Conservation (phyloP, 2,113 vertebrate genomes). For the Capreolus pygargus region DNA sequence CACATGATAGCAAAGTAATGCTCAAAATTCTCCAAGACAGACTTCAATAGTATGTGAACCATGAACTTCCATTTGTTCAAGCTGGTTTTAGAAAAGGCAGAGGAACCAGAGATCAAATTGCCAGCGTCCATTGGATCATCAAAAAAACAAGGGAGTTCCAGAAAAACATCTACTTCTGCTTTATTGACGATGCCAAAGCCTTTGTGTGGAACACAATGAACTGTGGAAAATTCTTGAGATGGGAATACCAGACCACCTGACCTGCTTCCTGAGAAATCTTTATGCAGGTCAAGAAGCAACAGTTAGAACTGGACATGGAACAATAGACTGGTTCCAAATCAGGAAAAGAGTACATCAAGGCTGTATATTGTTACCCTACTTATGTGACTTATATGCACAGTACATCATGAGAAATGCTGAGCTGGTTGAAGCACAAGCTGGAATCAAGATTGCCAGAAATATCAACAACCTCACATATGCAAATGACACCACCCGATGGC, state of each 20-base stretch:
- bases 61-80: background rate
- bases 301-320: background rate
- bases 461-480: background rate
- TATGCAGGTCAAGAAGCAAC: background rate
- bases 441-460: background rate
- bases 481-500: background rate
- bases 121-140: accelerated
- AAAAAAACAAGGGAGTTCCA: background rate
- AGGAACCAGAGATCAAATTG: background rate
- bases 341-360: background rate
- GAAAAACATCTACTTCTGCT: background rate
- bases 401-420: background rate
- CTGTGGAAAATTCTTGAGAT: background rate
- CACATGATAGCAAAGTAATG: background rate
- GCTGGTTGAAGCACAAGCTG: background rate
- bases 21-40: background rate
- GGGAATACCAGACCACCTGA: background rate
- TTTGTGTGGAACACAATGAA: background rate
- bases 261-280: background rate
- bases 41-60: background rate
- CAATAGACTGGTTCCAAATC: background rate
- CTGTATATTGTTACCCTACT: background rate
- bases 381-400: background rate
- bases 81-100: background rate
- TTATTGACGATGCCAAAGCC: background rate